These are phyloP conservation scores for Agriopis leucophaearia DNA, from an alignment of 2,888 invertebrate genomes.

Conservation along the genomic window DNA sequence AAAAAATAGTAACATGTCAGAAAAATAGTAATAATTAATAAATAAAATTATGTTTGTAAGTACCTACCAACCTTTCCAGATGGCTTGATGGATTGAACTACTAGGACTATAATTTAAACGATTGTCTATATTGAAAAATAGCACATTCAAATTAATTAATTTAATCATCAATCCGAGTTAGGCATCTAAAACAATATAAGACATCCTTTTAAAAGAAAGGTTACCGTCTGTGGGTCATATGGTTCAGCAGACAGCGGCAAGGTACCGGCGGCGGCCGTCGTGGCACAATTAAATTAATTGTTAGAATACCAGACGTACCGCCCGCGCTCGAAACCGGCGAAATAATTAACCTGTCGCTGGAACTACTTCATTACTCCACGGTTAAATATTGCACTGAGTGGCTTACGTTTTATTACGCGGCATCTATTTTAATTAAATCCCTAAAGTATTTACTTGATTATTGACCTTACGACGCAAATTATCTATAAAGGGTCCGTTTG, in stretches of 20 bases:
- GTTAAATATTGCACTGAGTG: constrained; percentile 36
- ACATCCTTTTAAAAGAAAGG: neutral
- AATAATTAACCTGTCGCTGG: constrained; percentile 47
- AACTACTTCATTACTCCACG: constrained; percentile 41
- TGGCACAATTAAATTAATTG: constrained; percentile 47
- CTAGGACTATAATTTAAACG: too few species aligned
- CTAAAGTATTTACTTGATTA: neutral
- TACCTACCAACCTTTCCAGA: too few species aligned
- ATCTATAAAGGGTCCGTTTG: too few species aligned
- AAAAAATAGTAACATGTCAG: too few species aligned
- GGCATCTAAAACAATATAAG: neutral
- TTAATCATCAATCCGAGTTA: too few species aligned
- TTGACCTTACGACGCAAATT: too few species aligned
- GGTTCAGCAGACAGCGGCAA: constrained; percentile 10
- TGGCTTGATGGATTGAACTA: too few species aligned
- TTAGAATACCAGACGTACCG: constrained; percentile 39
- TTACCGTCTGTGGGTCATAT: constrained; percentile 17
- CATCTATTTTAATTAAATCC: constrained; percentile 20
- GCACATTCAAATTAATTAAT: neutral
- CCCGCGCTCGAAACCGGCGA: constrained; percentile 31
- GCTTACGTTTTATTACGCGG: constrained; percentile 32
- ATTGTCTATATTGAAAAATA: neutral
- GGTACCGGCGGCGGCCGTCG: constrained; percentile 12
- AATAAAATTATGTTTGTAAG: too few species aligned
- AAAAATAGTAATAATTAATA: too few species aligned